These are phyloP conservation scores for Anastrepha ludens DNA, from an alignment of 1,140 invertebrate genomes.

Conservation along the genomic window DNA sequence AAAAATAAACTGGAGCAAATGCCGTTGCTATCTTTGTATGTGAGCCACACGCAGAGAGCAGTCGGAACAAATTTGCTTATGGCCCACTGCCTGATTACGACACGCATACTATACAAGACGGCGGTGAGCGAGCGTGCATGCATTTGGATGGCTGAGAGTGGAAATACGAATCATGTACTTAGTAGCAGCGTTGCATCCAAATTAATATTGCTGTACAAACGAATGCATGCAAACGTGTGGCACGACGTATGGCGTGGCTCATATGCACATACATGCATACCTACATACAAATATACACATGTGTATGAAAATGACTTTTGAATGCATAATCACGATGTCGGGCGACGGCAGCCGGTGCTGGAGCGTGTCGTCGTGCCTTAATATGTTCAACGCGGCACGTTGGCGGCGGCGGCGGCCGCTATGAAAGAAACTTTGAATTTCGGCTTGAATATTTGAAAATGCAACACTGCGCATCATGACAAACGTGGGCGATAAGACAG, in stretches of 20 bases:
- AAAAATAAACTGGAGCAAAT: constrained; percentile 43
- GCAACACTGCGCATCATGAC: constrained; percentile 35
- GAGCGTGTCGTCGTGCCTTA: constrained; percentile 24
- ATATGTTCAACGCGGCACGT: not conserved
- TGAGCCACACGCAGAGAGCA: not conserved
- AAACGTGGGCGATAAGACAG: not conserved
- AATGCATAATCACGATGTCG: constrained; percentile 36
- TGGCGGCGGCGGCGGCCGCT: not conserved
- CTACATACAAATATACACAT: not conserved
- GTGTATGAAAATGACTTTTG: constrained; percentile 40
- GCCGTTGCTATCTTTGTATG: not conserved
- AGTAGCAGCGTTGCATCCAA: constrained; percentile 6
- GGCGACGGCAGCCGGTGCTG: not conserved
- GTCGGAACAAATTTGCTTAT: constrained; percentile 40
- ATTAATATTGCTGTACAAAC: constrained; percentile 48
- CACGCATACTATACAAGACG: not conserved
- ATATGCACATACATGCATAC: not conserved
- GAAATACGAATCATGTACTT: constrained; percentile 22
- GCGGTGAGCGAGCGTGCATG: not conserved
- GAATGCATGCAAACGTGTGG: constrained; percentile 5
- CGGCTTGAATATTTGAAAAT: constrained; percentile 7
- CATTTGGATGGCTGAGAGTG: not conserved
- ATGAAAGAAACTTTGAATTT: constrained; percentile 10
- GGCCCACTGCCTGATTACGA: constrained; percentile 40
- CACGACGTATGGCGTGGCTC: constrained; percentile 20